These are phyloP conservation scores for Gymnobelideus leadbeateri DNA, from an alignment of 2,113 vertebrate genomes.

Conservation along the genomic window DNA sequence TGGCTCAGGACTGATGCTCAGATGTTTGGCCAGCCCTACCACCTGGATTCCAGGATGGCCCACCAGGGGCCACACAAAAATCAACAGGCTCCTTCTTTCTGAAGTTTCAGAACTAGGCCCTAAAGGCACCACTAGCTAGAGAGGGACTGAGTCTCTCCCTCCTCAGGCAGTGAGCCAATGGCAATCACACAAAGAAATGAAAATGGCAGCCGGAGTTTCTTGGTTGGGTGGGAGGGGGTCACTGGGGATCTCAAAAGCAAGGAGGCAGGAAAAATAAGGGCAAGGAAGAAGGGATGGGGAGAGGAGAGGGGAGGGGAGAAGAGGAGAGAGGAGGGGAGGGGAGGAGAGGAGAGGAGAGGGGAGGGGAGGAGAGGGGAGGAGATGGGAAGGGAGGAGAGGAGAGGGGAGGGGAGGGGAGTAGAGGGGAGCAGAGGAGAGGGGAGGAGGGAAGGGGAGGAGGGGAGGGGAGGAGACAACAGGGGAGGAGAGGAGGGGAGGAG, in stretches of 20 bases:
- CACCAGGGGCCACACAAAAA: slow-evolving; percentile 45
- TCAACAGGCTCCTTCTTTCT: slow-evolving; percentile 69
- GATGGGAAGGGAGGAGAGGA: too few relatives aligned
- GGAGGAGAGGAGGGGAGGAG: too few relatives aligned
- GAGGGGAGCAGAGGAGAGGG: too few relatives aligned
- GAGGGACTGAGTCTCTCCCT: background rate
- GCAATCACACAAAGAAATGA: slow-evolving; percentile 9
- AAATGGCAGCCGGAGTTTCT: background rate
- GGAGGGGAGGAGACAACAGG: too few relatives aligned
- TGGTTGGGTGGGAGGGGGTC: background rate
- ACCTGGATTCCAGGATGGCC: slow-evolving; percentile 71
- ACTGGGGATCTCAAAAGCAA: slow-evolving; percentile 36
- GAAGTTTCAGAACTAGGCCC: slow-evolving; percentile 39
- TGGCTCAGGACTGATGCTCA: slow-evolving; percentile 65
- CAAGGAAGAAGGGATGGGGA: background rate
- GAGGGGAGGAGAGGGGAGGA: too few relatives aligned
- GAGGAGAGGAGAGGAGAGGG: too few relatives aligned
- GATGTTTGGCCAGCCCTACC: slow-evolving; percentile 73
- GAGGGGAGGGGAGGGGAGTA: too few relatives aligned
- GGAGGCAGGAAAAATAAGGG: background rate
- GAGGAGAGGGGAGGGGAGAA: too few relatives aligned
- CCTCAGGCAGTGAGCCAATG: background rate
- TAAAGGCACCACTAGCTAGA: background rate
- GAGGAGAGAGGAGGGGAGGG: too few relatives aligned
- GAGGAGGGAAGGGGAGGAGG: too few relatives aligned